Evolutionary conservation across 2,888 invertebrate genomes (phyloP).

Genomic region (Blera fallax): DNA sequence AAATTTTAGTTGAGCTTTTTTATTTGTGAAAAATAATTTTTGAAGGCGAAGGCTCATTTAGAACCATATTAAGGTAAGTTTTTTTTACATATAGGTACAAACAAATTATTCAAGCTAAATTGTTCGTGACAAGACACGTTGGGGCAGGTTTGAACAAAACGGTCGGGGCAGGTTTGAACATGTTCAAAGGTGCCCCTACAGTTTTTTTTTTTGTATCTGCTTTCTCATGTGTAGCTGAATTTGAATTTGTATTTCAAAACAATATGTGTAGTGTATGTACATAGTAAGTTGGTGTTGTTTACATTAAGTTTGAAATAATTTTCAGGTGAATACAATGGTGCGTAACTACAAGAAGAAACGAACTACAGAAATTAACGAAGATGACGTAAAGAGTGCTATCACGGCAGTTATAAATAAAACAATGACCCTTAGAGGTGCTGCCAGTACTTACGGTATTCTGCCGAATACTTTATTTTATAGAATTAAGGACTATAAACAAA

Average conservation of each 20-base stretch:
- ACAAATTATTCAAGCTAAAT: constrained; percentile 1
- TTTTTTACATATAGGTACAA: neutral
- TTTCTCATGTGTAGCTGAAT: neutral
- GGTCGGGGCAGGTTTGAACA: neutral
- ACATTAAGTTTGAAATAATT: neutral
- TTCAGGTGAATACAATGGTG: constrained; percentile 34
- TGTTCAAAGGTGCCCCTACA: neutral
- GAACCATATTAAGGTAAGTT: constrained; percentile 9
- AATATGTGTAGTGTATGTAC: neutral
- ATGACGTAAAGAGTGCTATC: constrained; percentile 27
- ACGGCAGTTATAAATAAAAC: constrained; percentile 29
- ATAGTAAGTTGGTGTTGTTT: neutral
- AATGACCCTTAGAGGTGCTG: constrained; percentile 29
- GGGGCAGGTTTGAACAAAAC: neutral
- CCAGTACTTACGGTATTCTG: constrained; percentile 18
- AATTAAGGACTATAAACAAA: constrained; percentile 62
- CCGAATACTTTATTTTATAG: constrained; percentile 50
- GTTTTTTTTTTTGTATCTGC: constrained; percentile 11
- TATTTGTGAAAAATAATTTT: neutral
- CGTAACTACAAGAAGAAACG: constrained; percentile 32
- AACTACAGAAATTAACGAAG: constrained; percentile 11
- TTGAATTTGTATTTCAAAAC: constrained; percentile 1
- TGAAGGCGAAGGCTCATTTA: neutral
- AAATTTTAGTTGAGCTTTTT: neutral
- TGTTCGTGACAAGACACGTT: neutral